Base-by-base conservation (phyloP, 2,113 vertebrate species). In the Microtus ochrogaster region DNA sequence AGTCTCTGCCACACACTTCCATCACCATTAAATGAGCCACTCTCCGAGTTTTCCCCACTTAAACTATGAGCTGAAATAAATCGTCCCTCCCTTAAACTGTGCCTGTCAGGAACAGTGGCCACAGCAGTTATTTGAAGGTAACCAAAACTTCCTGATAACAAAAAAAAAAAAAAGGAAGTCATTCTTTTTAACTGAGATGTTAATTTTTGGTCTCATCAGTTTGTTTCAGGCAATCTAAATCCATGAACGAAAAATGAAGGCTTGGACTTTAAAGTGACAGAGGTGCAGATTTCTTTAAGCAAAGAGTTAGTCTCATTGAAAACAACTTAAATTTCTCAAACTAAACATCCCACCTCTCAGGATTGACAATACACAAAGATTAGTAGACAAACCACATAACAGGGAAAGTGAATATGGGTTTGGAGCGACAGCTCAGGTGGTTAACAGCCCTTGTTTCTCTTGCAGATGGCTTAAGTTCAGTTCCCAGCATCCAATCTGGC, bases 281-380 rank as follows among this genome's bases (percentile, higher is more conserved):
- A 41, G 24, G 70, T 33, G 0, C 11, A 77, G 58, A 7, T n/a
- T 70, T 72, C 39, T 49, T 61, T n/a, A 28, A 84, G 33, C 68
- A 33, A 36, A 55, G 78, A 72, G 26, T 30, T 5, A 44, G 49
- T 28, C 13, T 49, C 24, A 1, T 0, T 5, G 47, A n/a, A 61
- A 65, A 36, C 30, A 70, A 13, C 7, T n/a, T 58, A 39, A 63
- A 7, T 77, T 66, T 92, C 79, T 21, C 52, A 78, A 24, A 49
- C 66, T 52, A 58, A 77, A 28, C 26, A 28, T 17, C 39, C n/a
- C 19, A 3, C 30, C 33, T 74, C 63, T 86, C 41, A 12, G 44
- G 6, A 16, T 22, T 12, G 21, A 52, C 16, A 3, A 0, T 4
- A 7, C 10, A 11, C 44, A 9, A 47, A 76, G 13, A 58, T 6